Base-by-base conservation (phyloP, 2,888 invertebrate genomes). In the Ichneumoninae sp. region DNA sequence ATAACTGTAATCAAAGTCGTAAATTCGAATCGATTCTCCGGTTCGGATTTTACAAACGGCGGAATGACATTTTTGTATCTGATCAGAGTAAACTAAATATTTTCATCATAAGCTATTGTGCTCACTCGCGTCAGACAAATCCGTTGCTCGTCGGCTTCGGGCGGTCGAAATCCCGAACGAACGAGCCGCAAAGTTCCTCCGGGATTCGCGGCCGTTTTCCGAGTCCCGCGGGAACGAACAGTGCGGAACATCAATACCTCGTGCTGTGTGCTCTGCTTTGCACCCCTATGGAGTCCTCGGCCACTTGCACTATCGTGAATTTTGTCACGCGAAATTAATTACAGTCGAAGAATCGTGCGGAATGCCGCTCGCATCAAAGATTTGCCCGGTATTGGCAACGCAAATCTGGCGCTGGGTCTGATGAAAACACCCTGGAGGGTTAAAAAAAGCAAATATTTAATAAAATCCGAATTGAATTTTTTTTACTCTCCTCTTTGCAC, bases 251-350 rank as follows among this genome's bases (percentile, higher is more conserved):
- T 57, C 22, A 26, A 26, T 57, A 54, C 19, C 13, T 71, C 40
- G 22, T 5, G 54, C 52, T 16, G 26, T 54, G 44, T 44, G 30
- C 60, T n/a, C 1, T 57, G 57, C 63, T 33, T 33, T 63, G 6
- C n/a, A 63, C 7, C n/a, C n/a, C 36, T 8, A 8, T 16, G 36
- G 30, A 7, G n/a, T 7, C 3, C 33, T 16, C 30, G 33, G 16
- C 36, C 6, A 73, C 22, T 26, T 26, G 22, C 22, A 50, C 77
- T 16, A 73, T 68, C 77, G 73, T 78, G 73, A 83, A 83, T 83
- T 77, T 68, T 50, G 73, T 68, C 77, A 60, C 73, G 60, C 36
- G 47, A 75, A 83, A 83, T 83, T 74, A 83, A 83, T 80, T 80
- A 74, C 71, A 71, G 44, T 26, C 47, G 44, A 71, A 66, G 47